A percentile compares a stretch with the other conserved stretches of the same genome.
Evolutionary conservation across 2,113 vertebrate species (phyloP).

Genomic region (Oxygymnocypris stewartii): DNA sequence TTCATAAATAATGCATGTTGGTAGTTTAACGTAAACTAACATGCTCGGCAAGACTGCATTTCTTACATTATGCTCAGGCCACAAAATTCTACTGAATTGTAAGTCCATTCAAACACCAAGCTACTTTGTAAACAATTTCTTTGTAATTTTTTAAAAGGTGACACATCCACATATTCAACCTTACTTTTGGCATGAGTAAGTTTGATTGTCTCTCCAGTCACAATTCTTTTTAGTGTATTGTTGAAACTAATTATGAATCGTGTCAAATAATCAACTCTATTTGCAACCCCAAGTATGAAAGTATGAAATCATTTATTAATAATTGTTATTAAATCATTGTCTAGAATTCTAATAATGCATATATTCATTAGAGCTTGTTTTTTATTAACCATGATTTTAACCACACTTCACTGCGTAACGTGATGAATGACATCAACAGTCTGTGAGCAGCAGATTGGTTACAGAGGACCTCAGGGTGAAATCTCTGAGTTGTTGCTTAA

Average conservation of each 20-base stretch:
- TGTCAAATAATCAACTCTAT: no score
- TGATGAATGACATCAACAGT: background rate
- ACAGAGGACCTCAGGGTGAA: background rate
- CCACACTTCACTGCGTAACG: background rate
- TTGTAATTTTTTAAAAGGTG: background rate
- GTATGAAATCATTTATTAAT: background rate
- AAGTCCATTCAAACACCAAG: background rate
- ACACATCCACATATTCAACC: background rate
- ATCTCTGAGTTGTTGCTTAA: background rate
- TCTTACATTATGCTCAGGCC: background rate
- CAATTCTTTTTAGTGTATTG: background rate
- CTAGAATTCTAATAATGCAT: no score
- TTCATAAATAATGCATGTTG: background rate
- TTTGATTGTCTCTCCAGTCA: background rate
- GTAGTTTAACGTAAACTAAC: background rate
- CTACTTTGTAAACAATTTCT: background rate
- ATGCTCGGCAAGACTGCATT: background rate
- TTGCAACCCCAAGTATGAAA: background rate
- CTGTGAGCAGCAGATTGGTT: slow-evolving; percentile 40
- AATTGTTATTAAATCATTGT: background rate
- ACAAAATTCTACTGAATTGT: background rate
- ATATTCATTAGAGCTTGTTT: background rate
- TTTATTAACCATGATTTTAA: background rate
- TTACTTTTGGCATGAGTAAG: background rate
- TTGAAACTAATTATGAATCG: background rate